These are phyloP conservation scores for Lithodes maja DNA, from an alignment of 2,888 invertebrate species.

Conservation along the genomic window DNA sequence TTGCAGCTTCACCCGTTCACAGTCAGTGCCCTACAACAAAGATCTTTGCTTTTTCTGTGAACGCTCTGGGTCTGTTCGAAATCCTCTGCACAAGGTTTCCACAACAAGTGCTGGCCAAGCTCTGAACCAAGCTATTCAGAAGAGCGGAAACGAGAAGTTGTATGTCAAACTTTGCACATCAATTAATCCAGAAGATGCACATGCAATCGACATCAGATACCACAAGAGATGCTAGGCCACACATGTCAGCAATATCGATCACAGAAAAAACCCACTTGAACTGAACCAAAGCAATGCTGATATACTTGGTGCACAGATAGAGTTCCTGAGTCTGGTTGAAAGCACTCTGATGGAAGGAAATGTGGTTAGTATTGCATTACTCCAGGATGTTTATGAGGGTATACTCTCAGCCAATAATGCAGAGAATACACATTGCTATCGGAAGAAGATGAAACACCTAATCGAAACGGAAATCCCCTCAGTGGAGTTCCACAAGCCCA, in stretches of 20 bases:
- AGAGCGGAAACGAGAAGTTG: neutral
- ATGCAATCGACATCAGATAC: neutral
- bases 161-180: neutral
- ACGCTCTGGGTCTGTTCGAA: neutral
- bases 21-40: neutral
- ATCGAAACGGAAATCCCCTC: neutral
- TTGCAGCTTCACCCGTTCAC: neutral
- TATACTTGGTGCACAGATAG: neutral
- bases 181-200: neutral
- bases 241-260: neutral
- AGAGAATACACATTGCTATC: neutral
- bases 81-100: neutral
- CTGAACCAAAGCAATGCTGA: too few species aligned
- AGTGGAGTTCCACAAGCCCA: neutral
- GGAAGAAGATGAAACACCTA: neutral
- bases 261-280: neutral
- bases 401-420: neutral
- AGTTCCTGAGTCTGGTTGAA: neutral
- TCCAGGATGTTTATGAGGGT: neutral
- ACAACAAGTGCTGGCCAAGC: neutral
- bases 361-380: neutral
- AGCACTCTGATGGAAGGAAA: neutral
- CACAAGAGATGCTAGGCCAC: neutral
- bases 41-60: neutral
- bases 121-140: neutral